Evolutionary conservation across 2,113 vertebrate species (phyloP).

Genomic region (Pseudois nayaur): DNA sequence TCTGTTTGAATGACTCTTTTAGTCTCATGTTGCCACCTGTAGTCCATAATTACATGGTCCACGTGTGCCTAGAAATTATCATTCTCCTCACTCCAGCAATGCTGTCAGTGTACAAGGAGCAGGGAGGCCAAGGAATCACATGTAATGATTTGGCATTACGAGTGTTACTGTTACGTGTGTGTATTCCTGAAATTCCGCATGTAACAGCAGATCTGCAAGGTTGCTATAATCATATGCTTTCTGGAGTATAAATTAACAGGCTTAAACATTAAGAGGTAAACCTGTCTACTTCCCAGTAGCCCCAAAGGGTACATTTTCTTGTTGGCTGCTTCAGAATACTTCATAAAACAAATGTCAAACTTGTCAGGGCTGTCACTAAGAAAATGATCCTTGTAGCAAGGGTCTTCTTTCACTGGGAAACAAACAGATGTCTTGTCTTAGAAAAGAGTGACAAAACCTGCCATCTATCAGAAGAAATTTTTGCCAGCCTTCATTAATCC

Average conservation of each 20-base stretch:
- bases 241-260: constrained; percentile 79
- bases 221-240: constrained; percentile 41
- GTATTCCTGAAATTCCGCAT: background rate
- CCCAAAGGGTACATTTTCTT: constrained; percentile 80
- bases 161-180: background rate
- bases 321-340: constrained; percentile 78
- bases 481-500: constrained; percentile 69
- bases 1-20: background rate
- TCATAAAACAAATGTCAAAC: constrained; percentile 86
- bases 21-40: constrained; percentile 75
- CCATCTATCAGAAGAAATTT: constrained; percentile 69
- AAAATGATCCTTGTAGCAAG: constrained; percentile 84
- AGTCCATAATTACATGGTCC: constrained; percentile 28
- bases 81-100: background rate
- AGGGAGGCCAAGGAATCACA: background rate
- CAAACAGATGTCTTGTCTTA: constrained; percentile 83
- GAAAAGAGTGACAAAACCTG: constrained; percentile 72
- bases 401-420: constrained; percentile 83
- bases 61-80: background rate
- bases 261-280: constrained; percentile 78
- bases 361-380: constrained; percentile 85
- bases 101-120: background rate
- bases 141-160: background rate
- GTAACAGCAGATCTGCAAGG: constrained; percentile 36
- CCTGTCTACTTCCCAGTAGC: constrained; percentile 79